Evolutionary conservation across 2,113 vertebrate genomes (phyloP).

Genomic region (Aldabrachelys gigantea): DNA sequence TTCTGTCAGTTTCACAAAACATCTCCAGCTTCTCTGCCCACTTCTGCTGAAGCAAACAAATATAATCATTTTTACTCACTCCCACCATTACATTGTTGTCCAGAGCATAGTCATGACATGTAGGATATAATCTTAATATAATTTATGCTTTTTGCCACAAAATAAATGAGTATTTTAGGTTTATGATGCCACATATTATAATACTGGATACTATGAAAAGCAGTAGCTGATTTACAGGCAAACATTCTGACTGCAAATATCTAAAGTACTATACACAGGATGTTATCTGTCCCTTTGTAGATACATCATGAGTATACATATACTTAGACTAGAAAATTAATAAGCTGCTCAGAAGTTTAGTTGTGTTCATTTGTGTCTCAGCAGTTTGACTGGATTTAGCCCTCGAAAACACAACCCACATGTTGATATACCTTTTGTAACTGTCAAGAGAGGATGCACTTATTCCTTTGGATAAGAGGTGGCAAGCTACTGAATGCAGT

Average conservation of each 20-base stretch:
- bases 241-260: background rate
- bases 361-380: background rate
- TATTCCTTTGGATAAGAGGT: background rate
- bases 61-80: background rate
- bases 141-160: conserved; percentile 10
- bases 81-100: background rate
- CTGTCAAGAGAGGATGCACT: background rate
- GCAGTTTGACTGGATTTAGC: background rate
- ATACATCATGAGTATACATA: background rate
- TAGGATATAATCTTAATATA: background rate
- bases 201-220: background rate
- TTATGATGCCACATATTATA: background rate
- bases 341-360: background rate
- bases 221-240: background rate
- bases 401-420: background rate
- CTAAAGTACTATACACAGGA: background rate
- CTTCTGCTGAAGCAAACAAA: background rate
- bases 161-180: conserved; percentile 6
- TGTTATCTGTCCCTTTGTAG: background rate
- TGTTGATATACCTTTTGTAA: background rate
- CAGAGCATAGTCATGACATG: background rate
- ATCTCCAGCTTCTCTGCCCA: background rate
- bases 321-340: conserved; percentile 11
- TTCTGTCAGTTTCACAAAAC: background rate
- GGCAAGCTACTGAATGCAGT: background rate